Conservation (phyloP, 2,888 invertebrate species). For the Nomada hirtipes region DNA sequence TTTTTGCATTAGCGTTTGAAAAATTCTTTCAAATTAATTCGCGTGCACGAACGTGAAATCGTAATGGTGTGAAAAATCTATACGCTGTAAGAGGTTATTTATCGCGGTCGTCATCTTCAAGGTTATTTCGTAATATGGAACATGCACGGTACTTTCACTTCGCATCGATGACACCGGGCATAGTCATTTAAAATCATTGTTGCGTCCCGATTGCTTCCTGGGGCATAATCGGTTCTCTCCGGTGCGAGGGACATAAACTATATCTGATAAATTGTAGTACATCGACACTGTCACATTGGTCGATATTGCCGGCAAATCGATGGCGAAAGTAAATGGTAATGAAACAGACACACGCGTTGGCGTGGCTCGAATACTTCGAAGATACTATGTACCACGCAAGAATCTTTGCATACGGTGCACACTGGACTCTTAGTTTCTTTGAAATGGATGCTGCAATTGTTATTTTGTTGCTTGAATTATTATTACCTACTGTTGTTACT, state of each 20-base stretch:
- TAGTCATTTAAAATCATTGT: slow-evolving; percentile 40
- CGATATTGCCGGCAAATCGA: slow-evolving; percentile 45
- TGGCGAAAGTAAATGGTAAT: slow-evolving; percentile 61
- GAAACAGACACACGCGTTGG: slow-evolving; percentile 53
- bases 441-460: background rate
- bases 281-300: slow-evolving; percentile 41
- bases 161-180: slow-evolving; percentile 38
- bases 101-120: slow-evolving; percentile 49
- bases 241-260: slow-evolving; percentile 18
- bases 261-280: slow-evolving; percentile 7
- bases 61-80: background rate
- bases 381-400: slow-evolving; percentile 11
- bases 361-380: slow-evolving; percentile 46
- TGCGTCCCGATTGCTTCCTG: slow-evolving; percentile 40
- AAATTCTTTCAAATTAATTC: background rate
- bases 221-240: slow-evolving; percentile 24
- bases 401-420: background rate
- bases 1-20: background rate
- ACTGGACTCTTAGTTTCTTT: background rate
- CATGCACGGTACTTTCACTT: slow-evolving; percentile 55
- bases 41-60: background rate
- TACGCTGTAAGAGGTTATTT: slow-evolving; percentile 39
- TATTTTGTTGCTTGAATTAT: background rate
- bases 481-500: too few relatives aligned
- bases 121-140: slow-evolving; percentile 55